Evolutionary conservation across 2,113 vertebrate genomes (phyloP).

Genomic region (Oncorhynchus mykiss): DNA sequence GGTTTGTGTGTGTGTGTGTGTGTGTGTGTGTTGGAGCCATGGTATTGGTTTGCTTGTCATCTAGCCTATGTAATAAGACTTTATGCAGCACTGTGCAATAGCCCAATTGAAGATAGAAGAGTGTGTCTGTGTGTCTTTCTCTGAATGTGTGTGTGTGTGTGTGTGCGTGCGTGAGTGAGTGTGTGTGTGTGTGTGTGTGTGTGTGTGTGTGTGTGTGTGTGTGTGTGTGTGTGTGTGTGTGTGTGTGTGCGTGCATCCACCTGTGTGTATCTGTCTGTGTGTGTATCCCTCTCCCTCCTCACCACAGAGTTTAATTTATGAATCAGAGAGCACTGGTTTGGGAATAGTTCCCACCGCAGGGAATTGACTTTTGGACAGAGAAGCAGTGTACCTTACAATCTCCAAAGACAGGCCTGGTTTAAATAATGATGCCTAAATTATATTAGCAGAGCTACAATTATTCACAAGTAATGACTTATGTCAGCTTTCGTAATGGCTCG

Average conservation of each 20-base stretch:
- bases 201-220: slow-evolving; percentile 14
- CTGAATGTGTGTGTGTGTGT: slow-evolving; percentile 15
- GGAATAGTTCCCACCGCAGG: slow-evolving; percentile 10
- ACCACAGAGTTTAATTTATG: slow-evolving; percentile 8
- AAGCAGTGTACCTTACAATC: slow-evolving; percentile 35
- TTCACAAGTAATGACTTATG: slow-evolving; percentile 50
- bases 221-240: slow-evolving; percentile 2
- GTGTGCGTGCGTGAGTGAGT: too few relatives aligned
- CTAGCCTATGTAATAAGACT: not conserved
- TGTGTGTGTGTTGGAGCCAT: not conserved
- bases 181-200: slow-evolving; percentile 7
- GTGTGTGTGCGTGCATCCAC: slow-evolving; percentile 3
- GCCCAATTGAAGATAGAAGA: too few relatives aligned
- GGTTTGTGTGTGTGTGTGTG: not conserved
- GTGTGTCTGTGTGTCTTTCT: not conserved
- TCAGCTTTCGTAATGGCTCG: slow-evolving; percentile 37
- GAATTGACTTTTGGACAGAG: slow-evolving; percentile 31
- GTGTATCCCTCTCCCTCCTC: not conserved
- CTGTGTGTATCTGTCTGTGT: not conserved
- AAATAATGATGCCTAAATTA: slow-evolving; percentile 42
- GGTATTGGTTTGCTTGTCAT: not conserved
- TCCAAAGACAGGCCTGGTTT: slow-evolving; percentile 33
- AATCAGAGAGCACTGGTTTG: slow-evolving; percentile 5
- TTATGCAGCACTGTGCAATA: too few relatives aligned
- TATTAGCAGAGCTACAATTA: slow-evolving; percentile 42